Percentiles rank a stretch among this genome's conserved stretches.
Conservation (phyloP, 2,113 vertebrate genomes). For the Tringa solitaria region DNA sequence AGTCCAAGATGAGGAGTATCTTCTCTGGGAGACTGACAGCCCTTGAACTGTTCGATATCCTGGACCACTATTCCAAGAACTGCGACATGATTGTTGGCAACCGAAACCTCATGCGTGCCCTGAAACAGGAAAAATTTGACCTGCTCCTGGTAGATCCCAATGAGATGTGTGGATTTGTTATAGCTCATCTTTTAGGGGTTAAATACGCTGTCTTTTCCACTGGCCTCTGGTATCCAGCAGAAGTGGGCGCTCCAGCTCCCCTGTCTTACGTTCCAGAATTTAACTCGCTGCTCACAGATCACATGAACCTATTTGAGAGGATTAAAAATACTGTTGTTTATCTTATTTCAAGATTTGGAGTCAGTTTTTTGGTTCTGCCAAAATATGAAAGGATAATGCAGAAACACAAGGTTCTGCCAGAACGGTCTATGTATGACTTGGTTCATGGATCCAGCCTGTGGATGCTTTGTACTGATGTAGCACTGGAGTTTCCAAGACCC, state of each 20-base stretch:
- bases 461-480: conserved; percentile 98
- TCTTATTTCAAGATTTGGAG: conserved; percentile 90
- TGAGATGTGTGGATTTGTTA: conserved; percentile 98
- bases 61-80: conserved; percentile 96
- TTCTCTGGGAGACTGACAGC: conserved; percentile 94
- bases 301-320: conserved; percentile 88
- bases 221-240: conserved; percentile 97
- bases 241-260: conserved; percentile 93
- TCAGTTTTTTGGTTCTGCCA: conserved; percentile 91
- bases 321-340: conserved; percentile 91
- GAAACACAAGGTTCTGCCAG: conserved; percentile 84
- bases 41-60: conserved; percentile 93
- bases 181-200: conserved; percentile 93
- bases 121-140: conserved; percentile 90
- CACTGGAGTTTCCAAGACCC: conserved; percentile 95
- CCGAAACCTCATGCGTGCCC: conserved; percentile 78
- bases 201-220: conserved; percentile 96
- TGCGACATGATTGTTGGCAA: conserved; percentile 94
- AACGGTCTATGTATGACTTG: conserved; percentile 89
- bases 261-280: conserved; percentile 96
- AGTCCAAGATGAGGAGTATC: conserved; percentile 96
- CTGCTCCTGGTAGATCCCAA: conserved; percentile 96
- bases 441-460: conserved; percentile 93
- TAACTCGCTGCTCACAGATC: conserved; percentile 96
- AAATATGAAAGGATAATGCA: conserved; percentile 96